Conservation (phyloP, 2,113 vertebrate genomes). For the Xiphias gladius region DNA sequence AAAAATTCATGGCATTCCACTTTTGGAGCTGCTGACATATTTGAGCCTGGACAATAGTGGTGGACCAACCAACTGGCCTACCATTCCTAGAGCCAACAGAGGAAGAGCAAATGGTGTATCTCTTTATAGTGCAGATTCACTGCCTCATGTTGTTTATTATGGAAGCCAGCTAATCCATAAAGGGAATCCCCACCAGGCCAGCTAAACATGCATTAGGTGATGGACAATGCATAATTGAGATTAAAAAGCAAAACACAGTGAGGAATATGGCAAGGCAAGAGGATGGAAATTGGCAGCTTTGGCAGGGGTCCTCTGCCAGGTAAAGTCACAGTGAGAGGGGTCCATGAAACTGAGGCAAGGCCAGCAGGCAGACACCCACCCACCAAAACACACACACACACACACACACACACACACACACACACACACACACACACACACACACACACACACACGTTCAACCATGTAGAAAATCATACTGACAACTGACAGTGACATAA, state of each 20-base stretch:
- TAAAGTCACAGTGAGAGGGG: conserved; percentile 25
- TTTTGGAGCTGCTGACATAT: not conserved
- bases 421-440: not conserved
- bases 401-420: not conserved
- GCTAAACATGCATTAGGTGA: not conserved
- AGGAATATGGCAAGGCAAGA: not conserved
- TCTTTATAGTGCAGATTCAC: no score
- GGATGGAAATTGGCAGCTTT: conserved; percentile 16
- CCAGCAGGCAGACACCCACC: not conserved
- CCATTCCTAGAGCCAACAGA: no score
- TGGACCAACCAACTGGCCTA: no score
- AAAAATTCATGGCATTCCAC: not conserved
- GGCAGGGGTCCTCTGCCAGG: conserved; percentile 19
- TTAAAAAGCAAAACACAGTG: conserved; percentile 10
- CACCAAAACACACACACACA: not conserved
- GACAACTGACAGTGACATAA: not conserved
- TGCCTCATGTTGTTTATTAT: no score
- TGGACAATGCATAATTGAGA: conserved; percentile 16
- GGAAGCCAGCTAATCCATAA: not conserved
- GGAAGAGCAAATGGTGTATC: no score
- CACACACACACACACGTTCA: conserved; percentile 1
- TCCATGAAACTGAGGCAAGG: not conserved
- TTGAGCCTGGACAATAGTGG: no score
- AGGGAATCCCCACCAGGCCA: not conserved
- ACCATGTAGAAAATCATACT: not conserved